A percentile compares a stretch with the other conserved stretches of the same genome.
These are phyloP conservation scores for Australoheros scitulus DNA, from an alignment of 2,113 vertebrate species.

Conservation along the genomic window DNA sequence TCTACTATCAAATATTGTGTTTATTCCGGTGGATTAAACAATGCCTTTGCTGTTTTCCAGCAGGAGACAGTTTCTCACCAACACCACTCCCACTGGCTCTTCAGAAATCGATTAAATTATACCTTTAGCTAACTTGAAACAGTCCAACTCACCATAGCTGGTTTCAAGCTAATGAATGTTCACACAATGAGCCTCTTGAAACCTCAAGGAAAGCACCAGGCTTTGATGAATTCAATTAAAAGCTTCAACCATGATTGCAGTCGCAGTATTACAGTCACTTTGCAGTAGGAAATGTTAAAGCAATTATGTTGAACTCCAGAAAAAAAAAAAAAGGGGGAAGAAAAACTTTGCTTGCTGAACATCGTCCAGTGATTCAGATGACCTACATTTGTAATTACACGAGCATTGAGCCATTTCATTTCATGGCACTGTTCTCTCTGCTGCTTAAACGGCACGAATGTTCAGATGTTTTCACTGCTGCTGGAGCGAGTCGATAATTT, in stretches of 20 bases:
- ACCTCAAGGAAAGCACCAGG: not conserved
- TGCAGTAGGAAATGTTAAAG: constrained; percentile 9
- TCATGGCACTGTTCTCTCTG: constrained; percentile 19
- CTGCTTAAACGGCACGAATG: constrained; percentile 18
- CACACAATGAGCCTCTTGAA: not conserved
- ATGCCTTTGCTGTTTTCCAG: not conserved
- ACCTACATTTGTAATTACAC: constrained; percentile 44
- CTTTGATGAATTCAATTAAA: constrained; percentile 20
- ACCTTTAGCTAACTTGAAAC: not conserved
- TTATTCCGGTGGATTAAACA: not conserved
- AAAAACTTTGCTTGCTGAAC: constrained; percentile 23
- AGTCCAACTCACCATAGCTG: not conserved
- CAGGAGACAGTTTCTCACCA: not conserved
- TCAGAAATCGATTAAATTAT: not conserved
- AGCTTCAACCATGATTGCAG: constrained; percentile 1
- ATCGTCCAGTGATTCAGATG: constrained; percentile 19
- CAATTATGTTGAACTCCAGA: constrained; percentile 29
- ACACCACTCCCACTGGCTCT: not conserved
- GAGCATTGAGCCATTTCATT: constrained; percentile 30
- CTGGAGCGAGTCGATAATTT: constrained; percentile 41
- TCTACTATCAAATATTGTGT: not conserved
- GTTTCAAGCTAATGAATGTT: constrained; percentile 1
- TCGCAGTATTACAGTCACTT: constrained; percentile 32
- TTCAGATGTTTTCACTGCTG: constrained; percentile 29
- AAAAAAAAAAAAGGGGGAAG: not conserved